Percentiles rank a stretch among this genome's conserved stretches.
Evolutionary conservation across 2,113 vertebrate species (phyloP).

Genomic region (Bothrops jararaca): DNA sequence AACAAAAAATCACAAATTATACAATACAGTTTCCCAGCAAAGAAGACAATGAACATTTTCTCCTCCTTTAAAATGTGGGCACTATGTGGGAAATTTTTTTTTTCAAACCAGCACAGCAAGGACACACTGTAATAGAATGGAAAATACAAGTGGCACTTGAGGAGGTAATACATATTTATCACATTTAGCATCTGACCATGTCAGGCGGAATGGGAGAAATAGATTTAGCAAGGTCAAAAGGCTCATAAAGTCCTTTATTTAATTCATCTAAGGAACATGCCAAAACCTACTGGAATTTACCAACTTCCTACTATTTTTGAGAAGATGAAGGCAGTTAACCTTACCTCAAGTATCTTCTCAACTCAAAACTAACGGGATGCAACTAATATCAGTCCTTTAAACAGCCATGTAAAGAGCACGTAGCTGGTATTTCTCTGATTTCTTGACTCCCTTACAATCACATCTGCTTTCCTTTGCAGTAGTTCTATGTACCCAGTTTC

Average conservation of each 20-base stretch:
- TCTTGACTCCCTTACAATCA: neutral
- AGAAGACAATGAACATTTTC: slow-evolving; percentile 8
- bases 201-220: neutral
- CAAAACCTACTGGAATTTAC: neutral
- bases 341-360: neutral
- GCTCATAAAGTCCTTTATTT: neutral
- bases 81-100: neutral
- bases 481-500: neutral
- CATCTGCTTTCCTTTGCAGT: neutral
- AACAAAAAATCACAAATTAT: slow-evolving; percentile 13
- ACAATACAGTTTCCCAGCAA: neutral
- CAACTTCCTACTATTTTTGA: slow-evolving; percentile 5
- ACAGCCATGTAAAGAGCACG: neutral
- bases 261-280: neutral
- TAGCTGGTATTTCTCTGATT: neutral
- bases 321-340: neutral
- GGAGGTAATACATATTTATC: slow-evolving; percentile 9
- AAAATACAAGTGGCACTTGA: slow-evolving; percentile 14
- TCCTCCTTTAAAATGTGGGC: neutral
- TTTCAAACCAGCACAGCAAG: neutral
- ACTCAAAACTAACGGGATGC: neutral
- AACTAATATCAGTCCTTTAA: neutral
- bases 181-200: slow-evolving; percentile 30
- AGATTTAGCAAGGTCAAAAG: slow-evolving; percentile 3
- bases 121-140: neutral